Conservation (phyloP, 2,888 invertebrate species). For the Steinernema carpocapsae region DNA sequence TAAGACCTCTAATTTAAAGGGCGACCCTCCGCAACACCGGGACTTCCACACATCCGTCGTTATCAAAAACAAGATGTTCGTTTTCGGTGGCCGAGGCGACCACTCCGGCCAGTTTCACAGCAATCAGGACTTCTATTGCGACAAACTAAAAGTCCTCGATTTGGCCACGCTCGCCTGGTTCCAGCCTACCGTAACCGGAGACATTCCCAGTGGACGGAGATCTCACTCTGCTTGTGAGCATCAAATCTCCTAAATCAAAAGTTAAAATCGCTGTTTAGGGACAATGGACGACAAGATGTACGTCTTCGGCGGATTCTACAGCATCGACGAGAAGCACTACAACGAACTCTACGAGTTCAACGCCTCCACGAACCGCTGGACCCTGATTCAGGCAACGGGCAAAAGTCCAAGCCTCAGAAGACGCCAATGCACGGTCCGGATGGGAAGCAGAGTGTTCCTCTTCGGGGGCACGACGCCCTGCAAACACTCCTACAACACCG, state of each 20-base stretch:
- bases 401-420: conserved; percentile 70
- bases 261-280: conserved; percentile 75
- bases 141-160: conserved; percentile 78
- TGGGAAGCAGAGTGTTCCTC: conserved; percentile 79
- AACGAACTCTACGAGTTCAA: conserved; percentile 82
- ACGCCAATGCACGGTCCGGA: conserved; percentile 80
- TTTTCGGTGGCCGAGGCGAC: conserved; percentile 84
- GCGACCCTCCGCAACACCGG: conserved; percentile 78
- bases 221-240: conserved; percentile 88
- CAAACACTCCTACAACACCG: conserved; percentile 24
- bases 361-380: conserved; percentile 69
- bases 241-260: not conserved
- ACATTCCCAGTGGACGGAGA: conserved; percentile 79
- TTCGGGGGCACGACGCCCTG: conserved; percentile 87
- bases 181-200: conserved; percentile 74
- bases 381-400: conserved; percentile 73
- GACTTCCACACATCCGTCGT: conserved; percentile 88
- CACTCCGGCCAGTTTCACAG: conserved; percentile 76
- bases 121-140: conserved; percentile 70
- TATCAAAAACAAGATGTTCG: conserved; percentile 81
- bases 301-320: conserved; percentile 89
- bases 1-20: no score
- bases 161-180: conserved; percentile 78
- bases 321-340: conserved; percentile 79
- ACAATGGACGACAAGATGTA: conserved; percentile 80